A percentile compares a stretch with the other conserved stretches of the same genome.
These are phyloP conservation scores for Narcine bancroftii DNA, from an alignment of 2,113 vertebrate species.

Conservation along the genomic window DNA sequence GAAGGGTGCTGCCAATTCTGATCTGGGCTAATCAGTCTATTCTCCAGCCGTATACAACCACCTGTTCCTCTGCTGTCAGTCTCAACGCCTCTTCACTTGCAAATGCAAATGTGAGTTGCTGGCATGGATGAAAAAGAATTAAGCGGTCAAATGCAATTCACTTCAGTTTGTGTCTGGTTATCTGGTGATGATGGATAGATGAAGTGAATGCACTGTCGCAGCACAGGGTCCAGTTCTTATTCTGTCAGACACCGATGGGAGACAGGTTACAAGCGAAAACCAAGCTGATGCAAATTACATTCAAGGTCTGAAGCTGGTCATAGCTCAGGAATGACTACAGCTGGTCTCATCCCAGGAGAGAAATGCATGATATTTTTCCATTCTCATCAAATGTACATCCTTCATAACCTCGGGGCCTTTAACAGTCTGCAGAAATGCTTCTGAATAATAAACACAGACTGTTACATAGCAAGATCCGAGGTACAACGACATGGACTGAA, in stretches of 20 bases:
- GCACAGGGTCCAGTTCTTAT: not conserved
- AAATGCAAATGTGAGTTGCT: not conserved
- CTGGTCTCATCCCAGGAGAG: no score
- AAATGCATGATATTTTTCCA: not conserved
- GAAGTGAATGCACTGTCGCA: not conserved
- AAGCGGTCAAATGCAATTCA: not conserved
- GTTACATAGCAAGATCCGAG: not conserved
- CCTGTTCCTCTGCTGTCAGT: no score
- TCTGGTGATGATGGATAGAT: not conserved
- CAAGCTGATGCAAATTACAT: not conserved
- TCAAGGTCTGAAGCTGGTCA: not conserved
- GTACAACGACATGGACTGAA: not conserved
- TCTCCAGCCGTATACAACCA: not conserved
- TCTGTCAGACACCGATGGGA: not conserved
- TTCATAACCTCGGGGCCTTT: not conserved
- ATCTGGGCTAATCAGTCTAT: not conserved
- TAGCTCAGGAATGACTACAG: not conserved
- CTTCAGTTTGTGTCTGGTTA: not conserved
- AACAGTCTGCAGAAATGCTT: not conserved
- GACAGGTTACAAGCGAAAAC: not conserved
- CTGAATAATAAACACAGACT: not conserved
- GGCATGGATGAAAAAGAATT: not conserved
- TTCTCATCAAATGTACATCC: not conserved
- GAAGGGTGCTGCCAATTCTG: constrained; percentile 1
- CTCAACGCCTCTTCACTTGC: no score